Evolutionary conservation across 2,113 vertebrate genomes (phyloP).

Genomic region (Hemichromis elongatus): DNA sequence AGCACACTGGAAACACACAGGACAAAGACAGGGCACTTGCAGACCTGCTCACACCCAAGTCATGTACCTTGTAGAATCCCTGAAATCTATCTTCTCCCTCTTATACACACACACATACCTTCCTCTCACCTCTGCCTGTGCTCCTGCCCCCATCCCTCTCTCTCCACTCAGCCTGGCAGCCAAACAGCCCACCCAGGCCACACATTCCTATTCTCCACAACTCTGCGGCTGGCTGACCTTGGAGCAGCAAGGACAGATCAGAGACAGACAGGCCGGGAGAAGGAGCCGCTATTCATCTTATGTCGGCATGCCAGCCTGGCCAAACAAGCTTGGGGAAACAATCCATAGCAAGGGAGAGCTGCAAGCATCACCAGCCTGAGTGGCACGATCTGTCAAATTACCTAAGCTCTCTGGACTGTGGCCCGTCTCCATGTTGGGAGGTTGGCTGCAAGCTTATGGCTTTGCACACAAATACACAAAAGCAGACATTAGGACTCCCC

Average conservation of each 20-base stretch:
- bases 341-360: constrained; percentile 57
- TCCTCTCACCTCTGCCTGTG: neutral
- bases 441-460: constrained; percentile 31
- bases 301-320: constrained; percentile 49
- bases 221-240: constrained; percentile 69
- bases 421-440: constrained; percentile 29
- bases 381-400: constrained; percentile 70
- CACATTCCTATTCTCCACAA: constrained; percentile 30
- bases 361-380: constrained; percentile 45
- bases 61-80: constrained; percentile 35
- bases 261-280: constrained; percentile 56
- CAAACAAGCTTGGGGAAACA: constrained; percentile 71
- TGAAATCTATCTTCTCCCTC: constrained; percentile 44
- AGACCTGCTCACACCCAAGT: constrained; percentile 46
- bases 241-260: constrained; percentile 60
- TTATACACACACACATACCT: neutral
- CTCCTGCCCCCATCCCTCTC: constrained; percentile 5
- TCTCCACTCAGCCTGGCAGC: neutral
- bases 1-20: neutral
- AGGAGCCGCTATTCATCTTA: constrained; percentile 68
- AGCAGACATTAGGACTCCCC: neutral
- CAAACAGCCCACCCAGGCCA: neutral
- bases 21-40: constrained; percentile 33
- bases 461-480: constrained; percentile 4
- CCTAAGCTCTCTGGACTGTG: constrained; percentile 63